Percentiles rank a stretch among this genome's conserved stretches.
These are phyloP conservation scores for Trachemys scripta DNA, from an alignment of 2,113 vertebrate species.

Conservation along the genomic window DNA sequence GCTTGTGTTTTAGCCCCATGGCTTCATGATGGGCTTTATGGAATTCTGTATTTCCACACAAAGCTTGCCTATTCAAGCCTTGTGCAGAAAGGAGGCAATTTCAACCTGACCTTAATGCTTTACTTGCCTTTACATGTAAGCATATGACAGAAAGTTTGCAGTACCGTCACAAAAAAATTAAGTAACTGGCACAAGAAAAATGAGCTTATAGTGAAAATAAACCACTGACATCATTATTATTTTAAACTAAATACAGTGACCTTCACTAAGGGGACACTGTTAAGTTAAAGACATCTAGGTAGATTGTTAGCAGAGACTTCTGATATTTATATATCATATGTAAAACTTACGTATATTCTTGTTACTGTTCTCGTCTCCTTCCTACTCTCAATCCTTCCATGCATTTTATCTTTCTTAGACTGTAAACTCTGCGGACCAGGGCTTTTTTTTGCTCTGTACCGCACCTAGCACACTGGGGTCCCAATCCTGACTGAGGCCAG, in stretches of 20 bases:
- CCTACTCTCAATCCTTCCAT: not conserved
- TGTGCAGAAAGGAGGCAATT: not conserved
- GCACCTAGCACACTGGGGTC: not conserved
- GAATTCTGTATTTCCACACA: not conserved
- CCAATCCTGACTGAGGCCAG: not conserved
- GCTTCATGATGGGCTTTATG: not conserved
- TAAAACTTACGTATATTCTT: not conserved
- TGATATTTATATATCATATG: not conserved
- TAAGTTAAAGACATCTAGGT: not conserved
- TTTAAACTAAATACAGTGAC: not conserved
- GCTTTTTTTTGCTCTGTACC: not conserved
- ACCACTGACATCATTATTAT: not conserved
- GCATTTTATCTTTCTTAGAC: not conserved
- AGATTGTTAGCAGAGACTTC: not conserved
- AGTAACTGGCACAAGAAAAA: not conserved
- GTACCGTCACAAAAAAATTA: not conserved
- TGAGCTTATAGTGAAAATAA: not conserved
- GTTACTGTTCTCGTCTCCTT: not conserved
- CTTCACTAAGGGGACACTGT: not conserved
- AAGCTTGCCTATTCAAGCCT: not conserved
- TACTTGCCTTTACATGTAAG: not conserved
- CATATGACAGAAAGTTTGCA: not conserved
- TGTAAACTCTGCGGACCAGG: not conserved
- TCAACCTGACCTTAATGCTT: not conserved
- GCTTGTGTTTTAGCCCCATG: not conserved